Base-by-base conservation (phyloP, 92 coral and sea anemone species). In the Epizoanthus fatuus region DNA sequence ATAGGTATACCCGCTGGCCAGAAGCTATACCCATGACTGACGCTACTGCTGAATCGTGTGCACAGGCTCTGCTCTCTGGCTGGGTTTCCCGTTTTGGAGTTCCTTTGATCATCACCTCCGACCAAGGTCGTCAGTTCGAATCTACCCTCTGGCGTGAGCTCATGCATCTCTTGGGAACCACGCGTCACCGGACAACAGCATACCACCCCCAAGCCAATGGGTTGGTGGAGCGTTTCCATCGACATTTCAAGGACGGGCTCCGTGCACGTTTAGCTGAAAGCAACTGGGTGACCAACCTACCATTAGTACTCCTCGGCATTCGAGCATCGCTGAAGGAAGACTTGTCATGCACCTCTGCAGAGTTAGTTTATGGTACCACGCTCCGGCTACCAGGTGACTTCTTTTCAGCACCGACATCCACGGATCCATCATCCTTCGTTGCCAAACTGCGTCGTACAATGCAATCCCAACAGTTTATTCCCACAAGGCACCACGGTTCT, bases 371-470 rank as follows among this genome's bases (percentile, higher is more conserved):
- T 62, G 86, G 76, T 29, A 91, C 77, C 25, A 84, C 90, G 4
- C 86, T 91, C 64, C 89, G 82, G 62, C 80, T 91, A 52, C 85
- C 85, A 17, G 87, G 95, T 17, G 87, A 91, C 75, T 88, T 88
- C 70, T 80, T 92, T 70, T 65, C 52, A 38, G 60, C 89, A 10
- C 63, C 79, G 2, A 19, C 51, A 20, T 0, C 45, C 13, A 22
- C 20, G 16, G 89, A 74, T 52, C 86, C 74, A 7, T 59, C 83
- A 5, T 74, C 63, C 15, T 62, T 87, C 67, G 53, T 87, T 2
- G 69, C 53, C 40, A 52, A 86, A 63, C 88, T 89, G 16, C 66
- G 87, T n/a, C 53, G 63, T 20, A 40, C 72, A n/a, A 88, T 82
- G 84, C 68, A 88, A 52, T 47, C 62, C 40, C 92, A 67, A 74